Evolutionary conservation across 2,797 vertebrate species (phyloP), one percentile per base, ranked within the genome.

Genomic region (Sebastes trivittatus): DNA sequence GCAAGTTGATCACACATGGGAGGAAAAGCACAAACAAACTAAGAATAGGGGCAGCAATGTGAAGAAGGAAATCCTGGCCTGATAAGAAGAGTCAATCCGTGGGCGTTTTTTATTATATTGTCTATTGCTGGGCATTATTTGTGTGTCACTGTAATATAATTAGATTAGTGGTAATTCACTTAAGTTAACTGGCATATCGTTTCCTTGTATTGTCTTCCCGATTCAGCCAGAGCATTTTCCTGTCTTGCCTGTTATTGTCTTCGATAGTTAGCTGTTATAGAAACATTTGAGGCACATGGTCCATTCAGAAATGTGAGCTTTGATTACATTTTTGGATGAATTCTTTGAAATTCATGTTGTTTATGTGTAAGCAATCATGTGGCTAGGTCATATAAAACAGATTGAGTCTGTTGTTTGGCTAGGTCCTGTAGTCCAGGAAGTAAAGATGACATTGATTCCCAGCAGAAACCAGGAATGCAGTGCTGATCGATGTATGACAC

Each of bases 51-150:
- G 32, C 9, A 67, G 42, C 27, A 22, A n/a, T 14, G 4, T 30
- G 78, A 85, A 75, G 36, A 7, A 52, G 81, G 71, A 90, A 77
- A 77, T 85, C 38, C 59, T 61, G 58, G 2, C 36, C 25, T 59
- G 80, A 77, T 78, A 61, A 25, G 11, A 11, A 69, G 27, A 55
- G 27, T 18, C 14, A 63, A 49, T 73, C 23, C 60, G 58, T 29
- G 7, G 42, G 11, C 38, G 23, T 11, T 58, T 77, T 77, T 67
- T 52, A 10, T 49, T 52, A 52, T 71, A 67, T 62, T 60, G 14
- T 70, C 9, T 32, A 2, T 5, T 46, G 18, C 27, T 29, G 20
- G 34, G 22, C n/a, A 32, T 25, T 49, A 52, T 52, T 34, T 36
- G 34, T 23, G 38, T 59, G 69, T 75, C 69, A 29, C 2, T 77